Evolutionary conservation across 2,888 invertebrate species (phyloP).

Genomic region (Tenthredo livida): DNA sequence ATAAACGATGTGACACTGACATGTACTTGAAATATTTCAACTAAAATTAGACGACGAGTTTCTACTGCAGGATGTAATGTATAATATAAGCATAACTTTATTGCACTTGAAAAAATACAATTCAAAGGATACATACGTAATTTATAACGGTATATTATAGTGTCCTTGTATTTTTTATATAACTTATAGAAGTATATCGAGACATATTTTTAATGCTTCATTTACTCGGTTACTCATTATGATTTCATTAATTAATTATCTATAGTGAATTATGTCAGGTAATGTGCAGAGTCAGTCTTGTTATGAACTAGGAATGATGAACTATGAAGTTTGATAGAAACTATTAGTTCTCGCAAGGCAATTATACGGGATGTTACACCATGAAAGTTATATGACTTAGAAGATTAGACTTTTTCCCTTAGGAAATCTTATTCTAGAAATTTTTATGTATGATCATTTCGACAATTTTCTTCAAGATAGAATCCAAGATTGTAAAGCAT

Average conservation of each 20-base stretch:
- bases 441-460: not conserved
- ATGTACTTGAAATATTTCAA: constrained; percentile 35
- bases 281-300: constrained; percentile 51
- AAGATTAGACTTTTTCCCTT: not conserved
- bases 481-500: not conserved
- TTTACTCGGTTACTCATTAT: not conserved
- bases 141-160: constrained; percentile 51
- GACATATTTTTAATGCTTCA: constrained; percentile 16
- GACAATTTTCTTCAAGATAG: not conserved
- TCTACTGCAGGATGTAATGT: not conserved
- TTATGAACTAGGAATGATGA: constrained; percentile 52
- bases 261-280: constrained; percentile 32
- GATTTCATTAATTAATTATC: not conserved
- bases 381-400: not conserved
- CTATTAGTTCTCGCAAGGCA: constrained; percentile 15
- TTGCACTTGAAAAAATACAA: constrained; percentile 74
- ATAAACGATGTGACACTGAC: constrained; percentile 31
- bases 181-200: constrained; percentile 25
- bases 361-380: not conserved
- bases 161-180: constrained; percentile 43
- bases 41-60: not conserved
- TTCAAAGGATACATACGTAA: constrained; percentile 58
- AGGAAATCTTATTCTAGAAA: not conserved
- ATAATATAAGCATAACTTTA: constrained; percentile 60
- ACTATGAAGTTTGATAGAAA: not conserved